Evolutionary conservation across 2,797 vertebrate genomes (phyloP).

Genomic region (Myripristis murdjan): DNA sequence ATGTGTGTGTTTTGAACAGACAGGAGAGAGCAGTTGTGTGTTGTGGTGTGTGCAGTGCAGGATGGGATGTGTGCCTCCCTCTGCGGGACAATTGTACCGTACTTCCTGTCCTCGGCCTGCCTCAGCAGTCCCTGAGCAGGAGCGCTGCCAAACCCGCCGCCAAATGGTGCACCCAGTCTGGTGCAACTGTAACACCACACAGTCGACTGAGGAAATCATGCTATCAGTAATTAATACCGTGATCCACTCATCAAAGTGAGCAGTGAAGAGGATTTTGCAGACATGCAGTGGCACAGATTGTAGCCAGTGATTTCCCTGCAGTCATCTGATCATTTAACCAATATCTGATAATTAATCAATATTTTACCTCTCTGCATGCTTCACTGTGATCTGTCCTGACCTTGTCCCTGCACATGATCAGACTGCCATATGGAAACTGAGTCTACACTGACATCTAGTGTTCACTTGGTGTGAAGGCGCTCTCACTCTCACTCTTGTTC

Average conservation of each 20-base stretch:
- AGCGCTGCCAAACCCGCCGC: slow-evolving; percentile 36
- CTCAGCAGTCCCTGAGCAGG: slow-evolving; percentile 57
- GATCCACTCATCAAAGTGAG: background rate
- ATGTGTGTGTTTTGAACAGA: too few relatives aligned
- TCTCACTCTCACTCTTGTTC: background rate
- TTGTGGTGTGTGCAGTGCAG: background rate
- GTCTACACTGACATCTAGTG: slow-evolving; percentile 65
- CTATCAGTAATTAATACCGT: background rate
- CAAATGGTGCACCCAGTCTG: background rate
- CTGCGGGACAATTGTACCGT: slow-evolving; percentile 26
- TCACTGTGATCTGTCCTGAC: background rate
- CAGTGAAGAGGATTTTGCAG: background rate
- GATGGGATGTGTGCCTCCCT: slow-evolving; percentile 45
- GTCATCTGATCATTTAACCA: too few relatives aligned
- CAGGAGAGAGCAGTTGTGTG: background rate
- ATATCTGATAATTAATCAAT: background rate
- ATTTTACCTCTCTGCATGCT: background rate
- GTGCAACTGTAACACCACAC: slow-evolving; percentile 5
- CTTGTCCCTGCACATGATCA: background rate
- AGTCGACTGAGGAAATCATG: slow-evolving; percentile 5
- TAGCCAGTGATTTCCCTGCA: too few relatives aligned
- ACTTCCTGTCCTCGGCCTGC: slow-evolving; percentile 55
- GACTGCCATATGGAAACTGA: background rate
- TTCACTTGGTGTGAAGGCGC: slow-evolving; percentile 11
- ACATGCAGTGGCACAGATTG: background rate